These are phyloP conservation scores for Oscheius sp. DNA, from an alignment of 2,888 invertebrate species.

Conservation along the genomic window DNA sequence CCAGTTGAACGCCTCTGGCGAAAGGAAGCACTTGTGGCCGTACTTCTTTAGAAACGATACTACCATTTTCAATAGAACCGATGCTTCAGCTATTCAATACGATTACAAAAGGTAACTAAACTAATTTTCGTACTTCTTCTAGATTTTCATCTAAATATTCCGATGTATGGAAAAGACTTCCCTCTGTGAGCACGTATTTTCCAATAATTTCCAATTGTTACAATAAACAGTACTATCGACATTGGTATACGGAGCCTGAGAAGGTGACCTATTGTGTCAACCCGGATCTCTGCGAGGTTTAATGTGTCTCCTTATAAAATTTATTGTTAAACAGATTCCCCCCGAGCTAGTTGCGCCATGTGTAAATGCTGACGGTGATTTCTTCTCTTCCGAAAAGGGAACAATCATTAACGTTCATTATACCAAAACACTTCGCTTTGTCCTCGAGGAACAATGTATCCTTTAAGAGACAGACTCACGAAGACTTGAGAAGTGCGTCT, in stretches of 20 bases:
- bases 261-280: constrained; percentile 44
- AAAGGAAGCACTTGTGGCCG: not conserved
- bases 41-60: not conserved
- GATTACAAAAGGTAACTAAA: constrained; percentile 2
- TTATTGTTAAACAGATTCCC: not conserved
- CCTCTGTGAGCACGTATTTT: constrained; percentile 34
- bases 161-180: constrained; percentile 7
- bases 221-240: constrained; percentile 37
- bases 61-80: not conserved
- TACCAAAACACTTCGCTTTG: not conserved
- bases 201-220: constrained; percentile 42
- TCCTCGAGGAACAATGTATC: not conserved
- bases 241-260: constrained; percentile 5
- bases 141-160: not conserved
- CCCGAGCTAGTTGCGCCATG: not conserved
- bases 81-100: not conserved
- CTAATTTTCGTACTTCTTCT: not conserved
- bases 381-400: constrained; percentile 10
- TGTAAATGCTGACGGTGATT: constrained; percentile 3
- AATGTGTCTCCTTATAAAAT: too few relatives aligned
- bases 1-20: not conserved
- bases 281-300: constrained; percentile 45
- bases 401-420: constrained; percentile 7
- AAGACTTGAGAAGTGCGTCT: too few relatives aligned
- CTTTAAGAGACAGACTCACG: too few relatives aligned